A percentile compares a stretch with the other conserved stretches of the same genome.
Evolutionary conservation across 2,113 vertebrate genomes (phyloP).

Genomic region (Scopus umbretta): DNA sequence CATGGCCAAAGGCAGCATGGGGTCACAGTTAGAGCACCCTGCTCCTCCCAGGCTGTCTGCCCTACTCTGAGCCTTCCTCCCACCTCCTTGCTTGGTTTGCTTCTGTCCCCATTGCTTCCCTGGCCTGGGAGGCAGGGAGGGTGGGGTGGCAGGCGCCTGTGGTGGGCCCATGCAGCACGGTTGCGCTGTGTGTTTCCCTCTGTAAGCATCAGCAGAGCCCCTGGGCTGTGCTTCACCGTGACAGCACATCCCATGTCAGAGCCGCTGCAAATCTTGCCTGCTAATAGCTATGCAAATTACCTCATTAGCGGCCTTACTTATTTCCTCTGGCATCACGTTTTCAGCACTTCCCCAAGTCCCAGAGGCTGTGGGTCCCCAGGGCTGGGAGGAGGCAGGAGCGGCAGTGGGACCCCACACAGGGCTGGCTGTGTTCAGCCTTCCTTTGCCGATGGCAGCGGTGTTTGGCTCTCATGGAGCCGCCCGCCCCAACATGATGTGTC

Average conservation of each 20-base stretch:
- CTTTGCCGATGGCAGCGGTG: background rate
- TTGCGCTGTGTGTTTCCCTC: background rate
- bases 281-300: slow-evolving; percentile 71
- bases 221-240: background rate
- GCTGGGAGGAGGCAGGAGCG: background rate
- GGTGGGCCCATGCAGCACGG: background rate
- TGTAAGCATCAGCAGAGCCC: background rate
- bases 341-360: background rate
- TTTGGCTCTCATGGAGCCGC: background rate
- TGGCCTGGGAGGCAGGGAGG: accelerated
- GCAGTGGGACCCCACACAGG: background rate
- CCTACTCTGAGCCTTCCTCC: background rate
- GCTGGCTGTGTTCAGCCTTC: background rate
- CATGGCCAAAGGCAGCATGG: background rate
- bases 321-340: slow-evolving; percentile 42
- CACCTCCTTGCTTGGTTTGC: background rate
- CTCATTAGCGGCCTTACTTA: slow-evolving; percentile 64
- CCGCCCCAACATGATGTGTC: accelerated
- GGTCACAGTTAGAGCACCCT: background rate
- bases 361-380: background rate
- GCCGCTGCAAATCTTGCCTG: slow-evolving; percentile 36
- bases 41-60: background rate
- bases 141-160: accelerated
- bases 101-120: background rate
- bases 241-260: slow-evolving; percentile 41